phyloP scores from a whole-genome alignment of 2,888 invertebrate species.

The Trichogramma dendrolimi region DNA sequence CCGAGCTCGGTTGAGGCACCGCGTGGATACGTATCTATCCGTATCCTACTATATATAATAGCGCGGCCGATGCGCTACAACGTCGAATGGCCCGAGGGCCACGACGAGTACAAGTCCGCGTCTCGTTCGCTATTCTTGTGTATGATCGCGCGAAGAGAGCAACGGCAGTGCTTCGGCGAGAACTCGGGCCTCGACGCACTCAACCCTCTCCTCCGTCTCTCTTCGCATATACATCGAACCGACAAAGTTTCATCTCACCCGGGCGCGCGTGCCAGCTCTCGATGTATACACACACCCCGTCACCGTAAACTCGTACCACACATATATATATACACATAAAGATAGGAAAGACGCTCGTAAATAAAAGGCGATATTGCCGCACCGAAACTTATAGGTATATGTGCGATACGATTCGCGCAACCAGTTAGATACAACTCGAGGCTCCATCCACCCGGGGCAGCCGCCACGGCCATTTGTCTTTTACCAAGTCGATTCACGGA shows the following conservation, averaged over 20 bases:
- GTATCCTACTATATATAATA: too few relatives aligned
- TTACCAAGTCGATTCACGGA: conserved; percentile 37
- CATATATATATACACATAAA: too few relatives aligned
- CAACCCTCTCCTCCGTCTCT: background rate
- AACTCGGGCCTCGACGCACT: background rate
- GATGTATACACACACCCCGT: background rate
- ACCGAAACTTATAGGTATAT: conserved; percentile 7
- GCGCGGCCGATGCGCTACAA: conserved; percentile 3
- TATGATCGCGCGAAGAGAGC: conserved; percentile 34
- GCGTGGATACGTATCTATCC: too few relatives aligned
- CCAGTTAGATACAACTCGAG: background rate
- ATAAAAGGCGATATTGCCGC: conserved; percentile 43
- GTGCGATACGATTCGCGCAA: background rate
- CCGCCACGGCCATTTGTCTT: conserved; percentile 41
- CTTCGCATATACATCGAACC: background rate
- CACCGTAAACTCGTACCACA: too few relatives aligned
- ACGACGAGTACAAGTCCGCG: conserved; percentile 32
- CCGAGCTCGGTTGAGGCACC: too few relatives aligned
- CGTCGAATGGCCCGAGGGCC: conserved; percentile 37
- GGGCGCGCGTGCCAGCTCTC: background rate
- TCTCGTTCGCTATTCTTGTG: background rate
- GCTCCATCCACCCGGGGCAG: too few relatives aligned
- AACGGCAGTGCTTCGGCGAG: conserved; percentile 31
- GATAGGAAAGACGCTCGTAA: conserved; percentile 35
- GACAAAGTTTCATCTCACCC: background rate